These are phyloP conservation scores for Drosophila setosimentum DNA, from an alignment of 2,888 invertebrate species.

Conservation along the genomic window DNA sequence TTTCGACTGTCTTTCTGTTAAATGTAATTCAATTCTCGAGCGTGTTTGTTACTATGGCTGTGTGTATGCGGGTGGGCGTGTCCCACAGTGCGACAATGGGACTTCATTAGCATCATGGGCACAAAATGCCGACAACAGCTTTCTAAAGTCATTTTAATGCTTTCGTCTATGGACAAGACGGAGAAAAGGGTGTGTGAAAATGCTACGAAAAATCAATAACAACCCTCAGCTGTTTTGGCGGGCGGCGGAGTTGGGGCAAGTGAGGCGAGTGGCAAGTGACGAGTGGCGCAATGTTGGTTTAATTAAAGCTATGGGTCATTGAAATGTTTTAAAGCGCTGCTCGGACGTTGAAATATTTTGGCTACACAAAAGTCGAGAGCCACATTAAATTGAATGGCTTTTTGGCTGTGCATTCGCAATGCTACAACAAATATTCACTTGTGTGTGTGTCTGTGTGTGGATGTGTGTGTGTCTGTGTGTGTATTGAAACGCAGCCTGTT, in stretches of 20 bases:
- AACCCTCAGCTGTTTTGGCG: conserved; percentile 37
- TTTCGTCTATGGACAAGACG: not conserved
- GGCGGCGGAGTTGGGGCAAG: not conserved
- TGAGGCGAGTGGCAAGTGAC: not conserved
- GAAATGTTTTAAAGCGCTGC: conserved; percentile 47
- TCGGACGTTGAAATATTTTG: conserved; percentile 58
- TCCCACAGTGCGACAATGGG: conserved; percentile 57
- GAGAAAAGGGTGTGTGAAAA: conserved; percentile 12
- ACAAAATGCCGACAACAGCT: conserved; percentile 50
- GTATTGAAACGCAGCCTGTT: conserved; percentile 13
- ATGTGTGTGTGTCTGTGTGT: not conserved
- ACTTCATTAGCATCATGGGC: conserved; percentile 73
- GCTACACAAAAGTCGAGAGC: conserved; percentile 58
- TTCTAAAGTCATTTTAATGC: conserved; percentile 40
- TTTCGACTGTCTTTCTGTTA: conserved; percentile 37
- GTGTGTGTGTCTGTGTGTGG: not conserved
- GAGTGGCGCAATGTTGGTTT: conserved; percentile 31
- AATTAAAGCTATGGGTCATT: conserved; percentile 62
- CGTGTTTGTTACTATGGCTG: conserved; percentile 19
- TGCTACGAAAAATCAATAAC: conserved; percentile 62
- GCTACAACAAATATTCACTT: conserved; percentile 9
- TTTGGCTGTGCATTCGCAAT: conserved; percentile 40
- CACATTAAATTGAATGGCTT: conserved; percentile 70
- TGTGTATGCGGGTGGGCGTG: conserved; percentile 47
- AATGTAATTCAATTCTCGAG: conserved; percentile 55